Base-by-base conservation (phyloP, 2,113 vertebrate genomes). In the Cephalopholis sonnerati region DNA sequence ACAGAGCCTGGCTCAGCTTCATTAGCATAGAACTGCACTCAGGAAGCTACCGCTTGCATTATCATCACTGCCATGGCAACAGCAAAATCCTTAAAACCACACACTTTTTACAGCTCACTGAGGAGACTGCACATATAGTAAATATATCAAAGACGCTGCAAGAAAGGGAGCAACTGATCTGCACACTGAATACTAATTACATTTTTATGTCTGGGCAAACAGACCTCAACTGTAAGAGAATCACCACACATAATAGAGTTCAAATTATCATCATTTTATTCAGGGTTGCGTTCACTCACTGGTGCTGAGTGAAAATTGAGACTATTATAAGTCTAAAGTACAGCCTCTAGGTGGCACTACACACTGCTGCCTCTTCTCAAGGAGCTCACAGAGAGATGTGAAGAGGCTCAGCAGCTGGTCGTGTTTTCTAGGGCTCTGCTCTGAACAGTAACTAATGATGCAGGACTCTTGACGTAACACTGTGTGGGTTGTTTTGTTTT, bases 31-130 rank as follows among this genome's bases (percentile, higher is more conserved):
- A 68, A 84, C 82, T 81, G 78, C 81, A 75, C 72, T 82, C 79
- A 66, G 83, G 77, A 92, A 90, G 79, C 84, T 51, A 62, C 61
- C 5, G 39, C 66, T 90, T 27, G n/a, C 79, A 76, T 81, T 74
- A 92, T 87, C 82, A 82, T 82, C 64, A 89, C 84, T 87, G 81
- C 89, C 88, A 93, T 90, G 86, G 89, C 87, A 94, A 94, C 89
- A 64, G 59, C 70, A 64, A 53, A 57, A 71, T 73, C 80, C 61
- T 77, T 24, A 81, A 86, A 87, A 63, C 12, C 39, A 36, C 20
- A 55, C 46, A 15, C 18, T 75, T 50, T 74, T 74, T 68, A 71
- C 25, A 70, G 39, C 29, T 29, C 67, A 27, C 27, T 32, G 58
- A 62, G 53, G 58, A 81, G 24, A 53, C 4, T 36, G 29, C 29